Percentiles rank a stretch among this genome's conserved stretches.
Evolutionary conservation across 2,888 invertebrate genomes (phyloP).

Genomic region (Geotrupes spiniger): DNA sequence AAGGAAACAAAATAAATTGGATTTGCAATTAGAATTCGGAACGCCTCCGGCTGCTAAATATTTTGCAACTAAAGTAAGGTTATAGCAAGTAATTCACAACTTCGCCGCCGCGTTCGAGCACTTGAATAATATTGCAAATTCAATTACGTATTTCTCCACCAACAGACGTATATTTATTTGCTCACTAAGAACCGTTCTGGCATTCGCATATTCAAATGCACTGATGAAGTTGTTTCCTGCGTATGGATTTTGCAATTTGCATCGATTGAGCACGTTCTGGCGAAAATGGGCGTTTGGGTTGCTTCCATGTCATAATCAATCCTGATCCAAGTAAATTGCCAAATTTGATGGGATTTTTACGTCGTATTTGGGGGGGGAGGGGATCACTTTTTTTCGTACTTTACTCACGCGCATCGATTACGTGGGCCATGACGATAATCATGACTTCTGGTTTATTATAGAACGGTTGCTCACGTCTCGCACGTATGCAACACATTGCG

Average conservation of each 20-base stretch:
- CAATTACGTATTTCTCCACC: conserved; percentile 31
- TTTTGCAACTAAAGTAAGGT: conserved; percentile 24
- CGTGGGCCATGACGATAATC: too few relatives aligned
- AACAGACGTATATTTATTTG: conserved; percentile 32
- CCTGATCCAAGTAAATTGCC: too few relatives aligned
- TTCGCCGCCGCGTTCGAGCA: conserved; percentile 20
- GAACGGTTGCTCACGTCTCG: too few relatives aligned
- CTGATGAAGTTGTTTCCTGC: conserved; percentile 15
- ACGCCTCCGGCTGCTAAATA: conserved; percentile 25
- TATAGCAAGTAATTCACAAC: conserved; percentile 24
- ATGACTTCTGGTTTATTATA: too few relatives aligned
- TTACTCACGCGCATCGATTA: too few relatives aligned
- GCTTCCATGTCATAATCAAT: too few relatives aligned
- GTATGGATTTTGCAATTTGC: conserved; percentile 6
- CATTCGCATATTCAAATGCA: conserved; percentile 21
- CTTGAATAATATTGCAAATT: conserved; percentile 31
- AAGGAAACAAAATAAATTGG: conserved; percentile 27
- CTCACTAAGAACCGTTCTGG: conserved; percentile 18
- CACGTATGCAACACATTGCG: too few relatives aligned
- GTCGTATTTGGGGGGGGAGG: too few relatives aligned
- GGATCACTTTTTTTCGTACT: too few relatives aligned
- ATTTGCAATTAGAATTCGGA: conserved; percentile 21
- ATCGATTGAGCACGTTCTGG: neutral
- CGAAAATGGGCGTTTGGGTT: too few relatives aligned
- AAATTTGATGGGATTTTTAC: too few relatives aligned